Evolutionary conservation across 2,888 invertebrate species (phyloP).

Genomic region (Drosophila atroscutellata): DNA sequence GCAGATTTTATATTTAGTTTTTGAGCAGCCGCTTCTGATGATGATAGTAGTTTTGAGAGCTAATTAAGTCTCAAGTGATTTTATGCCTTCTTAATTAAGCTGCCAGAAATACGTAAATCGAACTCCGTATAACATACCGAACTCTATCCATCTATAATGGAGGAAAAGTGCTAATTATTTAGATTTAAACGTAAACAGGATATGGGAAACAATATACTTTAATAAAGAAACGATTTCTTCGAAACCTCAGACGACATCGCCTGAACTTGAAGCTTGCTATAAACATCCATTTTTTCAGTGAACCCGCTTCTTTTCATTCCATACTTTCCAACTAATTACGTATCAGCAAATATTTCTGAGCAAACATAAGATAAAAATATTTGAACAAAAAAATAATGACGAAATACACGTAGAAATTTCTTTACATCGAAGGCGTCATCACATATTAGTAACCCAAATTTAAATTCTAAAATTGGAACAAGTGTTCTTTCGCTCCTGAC

Average conservation of each 20-base stretch:
- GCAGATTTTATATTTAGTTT: background rate
- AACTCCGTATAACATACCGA: background rate
- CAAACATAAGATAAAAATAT: background rate
- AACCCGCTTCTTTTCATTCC: background rate
- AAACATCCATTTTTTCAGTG: background rate
- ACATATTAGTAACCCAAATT: background rate
- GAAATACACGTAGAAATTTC: background rate
- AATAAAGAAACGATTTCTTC: background rate
- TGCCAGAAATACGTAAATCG: background rate
- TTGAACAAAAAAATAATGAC: background rate
- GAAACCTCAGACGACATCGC: background rate
- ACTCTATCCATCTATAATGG: background rate
- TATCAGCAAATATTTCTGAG: background rate
- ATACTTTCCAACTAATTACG: background rate
- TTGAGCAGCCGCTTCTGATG: conserved; percentile 3
- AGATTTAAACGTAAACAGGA: conserved; percentile 3
- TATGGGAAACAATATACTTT: conserved; percentile 16
- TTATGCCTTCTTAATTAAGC: background rate
- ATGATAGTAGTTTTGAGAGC: background rate
- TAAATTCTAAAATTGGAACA: conserved; percentile 48
- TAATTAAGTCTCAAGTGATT: conserved; percentile 23
- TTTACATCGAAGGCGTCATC: conserved; percentile 3
- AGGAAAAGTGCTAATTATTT: background rate
- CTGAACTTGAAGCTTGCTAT: background rate
- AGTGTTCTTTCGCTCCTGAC: conserved; percentile 43